Base-by-base conservation (phyloP, 2,888 invertebrate species). In the Ennomos quercinarius region DNA sequence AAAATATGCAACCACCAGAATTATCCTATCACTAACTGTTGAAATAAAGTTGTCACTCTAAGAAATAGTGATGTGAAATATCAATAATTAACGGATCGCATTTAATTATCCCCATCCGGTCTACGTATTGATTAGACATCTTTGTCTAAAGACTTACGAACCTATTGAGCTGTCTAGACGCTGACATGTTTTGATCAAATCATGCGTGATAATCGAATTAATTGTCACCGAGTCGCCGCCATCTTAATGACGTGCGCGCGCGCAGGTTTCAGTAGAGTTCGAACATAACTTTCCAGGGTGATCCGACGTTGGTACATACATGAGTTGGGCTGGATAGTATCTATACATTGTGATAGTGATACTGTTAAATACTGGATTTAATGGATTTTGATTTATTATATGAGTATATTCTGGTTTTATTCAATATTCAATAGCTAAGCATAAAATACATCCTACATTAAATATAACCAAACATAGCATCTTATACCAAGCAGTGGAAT, bases 121-220 rank as follows among this genome's bases (percentile, higher is more conserved):
- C 38, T 13, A 36, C 12, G 35, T 27, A 38, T 38, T 48, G 37
- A 43, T 60, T 45, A 38, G 39, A 52, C 49, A 71, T 67, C 70
- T 69, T 69, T 74, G 67, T 54, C 66, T 57, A 48, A 57, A 76
- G 68, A 73, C 72, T 68, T 51, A 53, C 9, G 63, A 66, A 74
- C 75, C 80, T 80, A 77, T 77, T 75, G 77, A 76, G 72, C 77
- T 84, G 83, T 76, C 78, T 68, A 60, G 66, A 61, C 71, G 71
- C 72, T 78, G 82, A 82, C 86, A 83, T 86, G 88, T 90, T 88
- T 88, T 85, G 86, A 82, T 80, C 84, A 87, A 86, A 80, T 79
- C 85, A 86, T 81, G 89, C 90, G 88, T 90, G 86, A 74, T 87
- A 89, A 91, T 91, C 86, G 87, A 84, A 81, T 89, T 91, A 91